Evolutionary conservation across 2,888 invertebrate genomes (phyloP), one percentile per base, ranked within the genome.

Genomic region (Xestia ashworthii): DNA sequence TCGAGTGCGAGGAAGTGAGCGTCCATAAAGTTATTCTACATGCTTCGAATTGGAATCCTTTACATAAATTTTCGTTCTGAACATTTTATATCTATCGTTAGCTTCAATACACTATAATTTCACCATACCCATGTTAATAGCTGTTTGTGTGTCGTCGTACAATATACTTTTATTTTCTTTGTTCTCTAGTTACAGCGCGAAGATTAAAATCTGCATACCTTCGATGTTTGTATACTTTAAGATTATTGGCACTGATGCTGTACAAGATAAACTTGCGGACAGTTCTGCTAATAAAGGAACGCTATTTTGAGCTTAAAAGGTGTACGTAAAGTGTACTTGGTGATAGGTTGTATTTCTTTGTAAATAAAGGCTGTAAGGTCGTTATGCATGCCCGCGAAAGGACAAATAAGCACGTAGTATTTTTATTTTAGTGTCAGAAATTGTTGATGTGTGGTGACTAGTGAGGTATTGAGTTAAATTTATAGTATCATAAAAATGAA

Each of bases 141-240:
- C 62, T 76, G 62, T 76, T 78, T 81, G 76, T 80, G 77, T 82
- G 76, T 85, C 50, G n/a, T 55, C 62, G n/a, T 69, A 55, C 65
- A 79, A 67, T 76, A 77, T 71, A 75, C 41, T 88, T 87, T 89
- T 85, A 88, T 88, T 75, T 81, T 75, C 87, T 89, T 89, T 88
- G 88, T 88, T 89, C 83, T 89, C 83, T 74, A 77, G 85, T 88
- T 83, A 83, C 89, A 85, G 71, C 50, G 66, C 0, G 25, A 66
- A 84, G 88, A 88, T 88, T 82, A 83, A 78, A 80, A 88, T 88
- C 88, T 85, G 84, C 85, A 87, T 84, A 88, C 71, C 83, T 74
- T 84, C 83, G 82, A 80, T 77, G 83, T 85, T 82, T 82, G 80
- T 81, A 72, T 78, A 88, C 77, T 86, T 88, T 83, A 86, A 76